Percentiles rank a stretch among this genome's conserved stretches.
Conservation (phyloP, 2,113 vertebrate species). For the Macquaria ambigua region DNA sequence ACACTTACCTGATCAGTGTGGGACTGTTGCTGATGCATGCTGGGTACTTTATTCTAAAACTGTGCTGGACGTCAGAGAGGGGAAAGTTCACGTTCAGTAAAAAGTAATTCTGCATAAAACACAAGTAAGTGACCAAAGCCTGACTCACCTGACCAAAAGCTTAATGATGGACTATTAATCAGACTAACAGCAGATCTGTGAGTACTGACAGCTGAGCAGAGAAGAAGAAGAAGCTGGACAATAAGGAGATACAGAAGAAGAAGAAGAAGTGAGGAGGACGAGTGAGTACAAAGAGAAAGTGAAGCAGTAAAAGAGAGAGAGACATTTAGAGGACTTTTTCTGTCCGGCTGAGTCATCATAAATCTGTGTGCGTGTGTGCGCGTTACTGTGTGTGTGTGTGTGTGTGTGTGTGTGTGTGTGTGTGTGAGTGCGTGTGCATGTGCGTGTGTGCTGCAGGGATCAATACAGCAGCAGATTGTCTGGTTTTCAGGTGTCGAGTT, state of each 20-base stretch:
- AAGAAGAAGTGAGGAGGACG: background rate
- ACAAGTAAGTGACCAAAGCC: background rate
- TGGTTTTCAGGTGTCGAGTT: conserved; percentile 9
- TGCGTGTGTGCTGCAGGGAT: conserved; percentile 17
- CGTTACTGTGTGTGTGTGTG: too few species aligned
- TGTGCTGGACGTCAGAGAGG: background rate
- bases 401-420: conserved; percentile 9
- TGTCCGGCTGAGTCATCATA: conserved; percentile 32
- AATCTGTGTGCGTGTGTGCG: conserved; percentile 17
- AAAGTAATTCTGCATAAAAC: background rate
- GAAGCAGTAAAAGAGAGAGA: conserved; percentile 15
- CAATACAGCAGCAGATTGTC: conserved; percentile 24
- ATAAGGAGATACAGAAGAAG: background rate
- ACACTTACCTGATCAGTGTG: background rate
- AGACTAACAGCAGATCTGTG: too few species aligned
- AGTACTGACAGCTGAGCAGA: background rate
- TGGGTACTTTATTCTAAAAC: conserved; percentile 11
- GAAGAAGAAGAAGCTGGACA: background rate
- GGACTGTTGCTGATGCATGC: conserved; percentile 20
- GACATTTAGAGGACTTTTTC: conserved; percentile 26
- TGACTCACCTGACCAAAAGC: too few species aligned
- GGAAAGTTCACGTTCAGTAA: background rate
- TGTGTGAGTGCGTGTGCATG: conserved; percentile 16
- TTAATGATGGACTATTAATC: too few species aligned
- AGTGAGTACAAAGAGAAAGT: background rate